Evolutionary conservation across 2,797 vertebrate genomes (phyloP).

Genomic region (Notoglanidium macrostoma): DNA sequence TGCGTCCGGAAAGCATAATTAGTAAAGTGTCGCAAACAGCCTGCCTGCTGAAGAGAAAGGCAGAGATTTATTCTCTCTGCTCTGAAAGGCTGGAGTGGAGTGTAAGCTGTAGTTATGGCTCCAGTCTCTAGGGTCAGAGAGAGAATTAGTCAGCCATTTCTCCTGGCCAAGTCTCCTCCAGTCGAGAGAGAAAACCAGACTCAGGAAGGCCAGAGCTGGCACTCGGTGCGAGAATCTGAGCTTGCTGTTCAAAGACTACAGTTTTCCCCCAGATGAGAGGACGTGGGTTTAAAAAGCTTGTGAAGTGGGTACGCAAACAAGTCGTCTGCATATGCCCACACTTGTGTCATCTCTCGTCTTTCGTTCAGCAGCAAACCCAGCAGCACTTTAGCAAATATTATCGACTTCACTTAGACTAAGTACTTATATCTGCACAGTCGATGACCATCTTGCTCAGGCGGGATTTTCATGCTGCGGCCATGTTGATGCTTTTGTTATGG

Average conservation of each 20-base stretch:
- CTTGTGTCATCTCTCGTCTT: constrained; percentile 17
- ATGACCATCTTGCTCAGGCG: background rate
- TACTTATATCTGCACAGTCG: background rate
- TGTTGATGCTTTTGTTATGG: constrained; percentile 5
- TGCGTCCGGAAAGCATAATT: background rate
- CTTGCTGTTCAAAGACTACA: constrained; percentile 14
- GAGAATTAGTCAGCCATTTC: constrained; percentile 46
- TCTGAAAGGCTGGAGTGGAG: constrained; percentile 22
- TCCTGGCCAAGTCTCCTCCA: constrained; percentile 21
- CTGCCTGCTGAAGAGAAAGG: background rate
- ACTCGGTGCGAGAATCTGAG: background rate
- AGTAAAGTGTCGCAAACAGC: constrained; percentile 12
- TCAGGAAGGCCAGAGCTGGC: constrained; percentile 20
- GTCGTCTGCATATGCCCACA: constrained; percentile 18
- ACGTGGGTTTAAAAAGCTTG: constrained; percentile 31
- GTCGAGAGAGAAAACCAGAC: background rate
- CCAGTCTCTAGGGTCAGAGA: constrained; percentile 29
- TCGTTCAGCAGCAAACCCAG: constrained; percentile 9
- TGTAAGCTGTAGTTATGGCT: constrained; percentile 28
- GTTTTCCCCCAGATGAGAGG: constrained; percentile 14
- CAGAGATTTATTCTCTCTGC: constrained; percentile 8
- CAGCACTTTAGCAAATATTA: background rate
- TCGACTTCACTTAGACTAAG: background rate
- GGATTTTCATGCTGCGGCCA: background rate
- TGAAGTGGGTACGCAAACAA: constrained; percentile 30